Evolutionary conservation across 2,888 invertebrate genomes (phyloP).

Genomic region (Brachypterus glaber): DNA sequence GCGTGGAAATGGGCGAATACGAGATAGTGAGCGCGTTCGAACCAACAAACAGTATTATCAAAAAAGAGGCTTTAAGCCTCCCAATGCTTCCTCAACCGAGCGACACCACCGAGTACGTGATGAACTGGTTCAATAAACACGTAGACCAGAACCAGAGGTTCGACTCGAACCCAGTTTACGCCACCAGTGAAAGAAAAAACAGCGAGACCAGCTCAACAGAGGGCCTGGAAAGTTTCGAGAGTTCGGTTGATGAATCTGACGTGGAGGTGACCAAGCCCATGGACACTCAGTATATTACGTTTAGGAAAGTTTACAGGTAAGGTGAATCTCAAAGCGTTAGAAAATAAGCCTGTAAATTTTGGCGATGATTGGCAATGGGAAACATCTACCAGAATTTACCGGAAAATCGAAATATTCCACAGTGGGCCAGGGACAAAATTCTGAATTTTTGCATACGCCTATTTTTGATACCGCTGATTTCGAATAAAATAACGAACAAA

Average conservation of each 20-base stretch:
- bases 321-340: slow-evolving; percentile 6
- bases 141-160: neutral
- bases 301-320: slow-evolving; percentile 26
- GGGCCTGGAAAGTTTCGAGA: slow-evolving; percentile 20
- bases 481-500: no score
- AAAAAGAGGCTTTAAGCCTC: slow-evolving; percentile 15
- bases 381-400: no score
- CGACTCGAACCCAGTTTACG: slow-evolving; percentile 1
- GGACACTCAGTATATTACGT: slow-evolving; percentile 21
- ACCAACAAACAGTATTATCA: slow-evolving; percentile 22
- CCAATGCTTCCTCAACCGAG: slow-evolving; percentile 29
- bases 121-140: slow-evolving; percentile 34
- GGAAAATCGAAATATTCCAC: no score
- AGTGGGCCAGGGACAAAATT: no score
- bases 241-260: slow-evolving; percentile 28
- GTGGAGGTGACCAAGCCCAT: slow-evolving; percentile 17
- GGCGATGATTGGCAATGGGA: no score
- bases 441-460: no score
- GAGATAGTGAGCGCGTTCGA: slow-evolving; percentile 35
- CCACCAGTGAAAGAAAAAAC: slow-evolving; percentile 4
- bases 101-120: slow-evolving; percentile 33
- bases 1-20: slow-evolving; percentile 53
- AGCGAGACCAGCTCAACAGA: slow-evolving; percentile 10
- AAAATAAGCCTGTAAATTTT: no score
- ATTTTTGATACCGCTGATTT: no score